Conservation (phyloP, 2,797 vertebrate species). For the Danio kyathit region DNA sequence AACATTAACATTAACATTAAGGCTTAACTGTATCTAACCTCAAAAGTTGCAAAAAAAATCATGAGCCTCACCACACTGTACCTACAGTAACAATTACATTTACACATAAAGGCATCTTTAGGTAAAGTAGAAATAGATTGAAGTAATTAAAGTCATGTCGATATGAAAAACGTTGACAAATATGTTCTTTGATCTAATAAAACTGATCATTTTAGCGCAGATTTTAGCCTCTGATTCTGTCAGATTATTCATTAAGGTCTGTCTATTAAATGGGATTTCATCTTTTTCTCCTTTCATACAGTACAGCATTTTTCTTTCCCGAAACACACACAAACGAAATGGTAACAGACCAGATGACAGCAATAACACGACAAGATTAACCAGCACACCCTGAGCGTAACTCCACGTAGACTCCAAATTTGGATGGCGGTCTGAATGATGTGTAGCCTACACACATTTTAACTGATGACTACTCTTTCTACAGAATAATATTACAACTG, state of each 20-base stretch:
- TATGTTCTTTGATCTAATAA: not conserved
- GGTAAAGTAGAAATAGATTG: not conserved
- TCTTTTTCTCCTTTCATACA: too few species aligned
- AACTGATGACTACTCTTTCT: conserved; percentile 24
- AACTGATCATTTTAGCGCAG: not conserved
- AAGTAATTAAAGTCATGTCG: not conserved
- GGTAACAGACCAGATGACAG: not conserved
- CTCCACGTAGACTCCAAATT: not conserved
- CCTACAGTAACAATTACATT: not conserved
- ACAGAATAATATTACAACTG: conserved; percentile 47
- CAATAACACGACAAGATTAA: conserved; percentile 14
- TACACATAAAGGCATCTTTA: not conserved
- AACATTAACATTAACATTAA: too few species aligned
- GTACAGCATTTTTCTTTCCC: not conserved
- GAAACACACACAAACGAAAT: not conserved
- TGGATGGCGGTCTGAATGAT: not conserved
- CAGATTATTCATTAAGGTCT: not conserved
- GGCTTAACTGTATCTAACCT: too few species aligned
- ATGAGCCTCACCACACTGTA: too few species aligned
- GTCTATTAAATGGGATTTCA: conserved; percentile 17
- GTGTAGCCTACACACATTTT: conserved; percentile 20
- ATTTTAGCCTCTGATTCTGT: not conserved
- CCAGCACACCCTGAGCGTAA: conserved; percentile 23
- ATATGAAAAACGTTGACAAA: not conserved
- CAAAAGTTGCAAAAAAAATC: too few species aligned